Base-by-base conservation (phyloP, 2,888 invertebrate species). In the Archaeoteleia sp. region DNA sequence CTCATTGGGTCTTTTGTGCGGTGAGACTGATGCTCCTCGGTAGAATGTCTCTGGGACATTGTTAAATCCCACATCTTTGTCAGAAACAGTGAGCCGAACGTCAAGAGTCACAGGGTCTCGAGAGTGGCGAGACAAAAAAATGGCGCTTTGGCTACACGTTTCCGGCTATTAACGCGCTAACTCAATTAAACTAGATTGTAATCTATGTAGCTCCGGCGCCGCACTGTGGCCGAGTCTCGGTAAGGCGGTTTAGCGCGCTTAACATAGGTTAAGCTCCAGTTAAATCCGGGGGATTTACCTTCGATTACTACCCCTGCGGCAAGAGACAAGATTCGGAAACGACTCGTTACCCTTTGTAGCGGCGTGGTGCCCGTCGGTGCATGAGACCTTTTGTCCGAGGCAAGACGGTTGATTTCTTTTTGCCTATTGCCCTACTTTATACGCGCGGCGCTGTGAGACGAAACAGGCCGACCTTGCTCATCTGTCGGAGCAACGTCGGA, bases 101-200 rank as follows among this genome's bases (percentile, higher is more conserved):
- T 27, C 17, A 42, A 25, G 27, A 51, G 20, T 17, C 29, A 29
- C 20, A 14, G 7, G 13, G 14, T 35, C 6, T 14, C 13, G 9
- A 10, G 42, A 55, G 46, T 39, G 15, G 20, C 7, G 5, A 32
- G 4, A 12, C 25, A 49, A 58, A 58, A 40, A 58, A 39, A 25
- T 25, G 15, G 12, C 23, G 27, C 34, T 15, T 39, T 13, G 23
- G 35, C 42, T 60, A 39, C 65, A 58, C 67, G 54, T 71, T 75
- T 73, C 71, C 70, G 69, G 55, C 75, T 69, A 78, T 79, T 79
- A 77, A 76, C 74, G 67, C 51, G 71, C 71, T 73, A 74, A 78
- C 78, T 80, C 80, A 78, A 83, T 83, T 80, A 78, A 83, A 79
- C 73, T 79, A 75, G 73, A 80, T 81, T 80, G 78, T 82, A 80